Evolutionary conservation across 2,888 invertebrate species (phyloP).

Genomic region (Argyresthia albistria): DNA sequence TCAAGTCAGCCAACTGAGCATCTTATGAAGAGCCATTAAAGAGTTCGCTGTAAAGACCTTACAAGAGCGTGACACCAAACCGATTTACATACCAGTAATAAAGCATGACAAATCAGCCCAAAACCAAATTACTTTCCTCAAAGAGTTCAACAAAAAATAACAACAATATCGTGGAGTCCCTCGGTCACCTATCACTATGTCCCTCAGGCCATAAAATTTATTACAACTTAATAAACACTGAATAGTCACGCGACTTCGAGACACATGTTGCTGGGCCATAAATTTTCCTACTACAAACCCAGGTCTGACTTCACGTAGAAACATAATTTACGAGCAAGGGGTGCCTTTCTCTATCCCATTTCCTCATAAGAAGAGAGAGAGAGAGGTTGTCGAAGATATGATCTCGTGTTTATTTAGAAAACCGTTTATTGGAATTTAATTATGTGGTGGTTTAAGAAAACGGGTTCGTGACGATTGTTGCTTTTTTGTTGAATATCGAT

Average conservation of each 20-base stretch:
- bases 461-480: not conserved
- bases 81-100: not conserved
- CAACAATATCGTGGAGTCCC: not conserved
- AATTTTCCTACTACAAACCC: slow-evolving; percentile 11
- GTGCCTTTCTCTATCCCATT: slow-evolving; percentile 31
- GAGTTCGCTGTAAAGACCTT: no score
- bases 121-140: not conserved
- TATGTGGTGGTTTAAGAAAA: slow-evolving; percentile 23
- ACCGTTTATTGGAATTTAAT: slow-evolving; percentile 61
- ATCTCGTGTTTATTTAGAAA: slow-evolving; percentile 43
- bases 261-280: slow-evolving; percentile 51
- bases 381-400: slow-evolving; percentile 15
- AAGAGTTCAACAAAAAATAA: not conserved
- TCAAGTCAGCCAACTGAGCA: no score
- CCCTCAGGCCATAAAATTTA: slow-evolving; percentile 52
- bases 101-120: not conserved
- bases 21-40: no score
- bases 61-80: no score
- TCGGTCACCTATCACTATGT: slow-evolving; percentile 31
- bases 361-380: slow-evolving; percentile 16
- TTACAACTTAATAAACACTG: slow-evolving; percentile 62
- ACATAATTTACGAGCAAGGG: slow-evolving; percentile 59
- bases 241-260: slow-evolving; percentile 49
- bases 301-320: slow-evolving; percentile 23
- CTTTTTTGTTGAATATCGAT: not conserved